These are phyloP conservation scores for Bombus huntii DNA, from an alignment of 1,140 invertebrate species.

Conservation along the genomic window DNA sequence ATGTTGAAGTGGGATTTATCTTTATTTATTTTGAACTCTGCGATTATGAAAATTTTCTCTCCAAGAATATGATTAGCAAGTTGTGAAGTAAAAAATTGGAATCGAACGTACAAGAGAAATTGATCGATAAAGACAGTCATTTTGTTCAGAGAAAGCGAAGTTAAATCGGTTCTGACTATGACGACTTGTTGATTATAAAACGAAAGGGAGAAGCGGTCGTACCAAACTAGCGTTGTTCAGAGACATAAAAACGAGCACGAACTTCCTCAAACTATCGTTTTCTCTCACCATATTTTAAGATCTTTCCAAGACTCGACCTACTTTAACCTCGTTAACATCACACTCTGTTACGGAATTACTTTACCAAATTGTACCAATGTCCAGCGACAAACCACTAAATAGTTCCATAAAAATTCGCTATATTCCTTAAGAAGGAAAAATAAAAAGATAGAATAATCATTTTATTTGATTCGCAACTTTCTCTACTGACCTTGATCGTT, in stretches of 20 bases:
- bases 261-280: background rate
- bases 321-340: background rate
- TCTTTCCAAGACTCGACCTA: background rate
- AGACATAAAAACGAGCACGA: background rate
- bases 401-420: background rate
- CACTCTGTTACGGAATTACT: background rate
- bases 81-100: background rate
- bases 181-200: background rate
- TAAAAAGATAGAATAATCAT: too few species aligned
- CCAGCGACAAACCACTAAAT: background rate
- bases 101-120: too few species aligned
- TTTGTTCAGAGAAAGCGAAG: background rate
- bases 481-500: background rate
- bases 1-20: too few species aligned
- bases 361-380: too few species aligned
- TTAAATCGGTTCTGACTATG: background rate
- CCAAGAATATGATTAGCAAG: background rate
- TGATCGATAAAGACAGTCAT: too few species aligned
- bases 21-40: too few species aligned
- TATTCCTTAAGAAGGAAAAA: too few species aligned
- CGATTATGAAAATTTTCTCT: too few species aligned
- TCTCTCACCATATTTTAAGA: background rate
- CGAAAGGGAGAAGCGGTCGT: background rate
- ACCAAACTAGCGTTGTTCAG: background rate
- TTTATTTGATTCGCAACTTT: background rate